These are phyloP conservation scores for Erpobdella octoculata DNA, from an alignment of 2,888 invertebrate species.

Conservation along the genomic window DNA sequence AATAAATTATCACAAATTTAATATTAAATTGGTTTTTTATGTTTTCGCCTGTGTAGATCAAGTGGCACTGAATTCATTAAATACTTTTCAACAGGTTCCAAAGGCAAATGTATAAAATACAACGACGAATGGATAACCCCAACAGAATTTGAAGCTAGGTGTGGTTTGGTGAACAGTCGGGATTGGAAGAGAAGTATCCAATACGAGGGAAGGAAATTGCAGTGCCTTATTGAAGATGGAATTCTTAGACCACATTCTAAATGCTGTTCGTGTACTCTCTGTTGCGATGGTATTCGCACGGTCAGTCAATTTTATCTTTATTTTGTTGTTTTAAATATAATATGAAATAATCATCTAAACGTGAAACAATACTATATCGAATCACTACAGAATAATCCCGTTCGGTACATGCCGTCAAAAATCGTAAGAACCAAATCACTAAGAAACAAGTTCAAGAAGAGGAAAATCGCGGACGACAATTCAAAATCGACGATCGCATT, in stretches of 20 bases:
- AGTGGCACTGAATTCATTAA: not conserved
- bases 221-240: constrained; percentile 3
- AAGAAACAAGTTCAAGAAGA: no score
- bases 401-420: no score
- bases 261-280: not conserved
- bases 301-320: no score
- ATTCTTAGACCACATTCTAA: not conserved
- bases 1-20: not conserved
- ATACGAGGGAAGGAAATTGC: not conserved
- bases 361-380: no score
- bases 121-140: constrained; percentile 17
- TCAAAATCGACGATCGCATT: no score
- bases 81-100: not conserved
- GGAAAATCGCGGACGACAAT: no score
- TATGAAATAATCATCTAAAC: no score
- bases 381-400: no score
- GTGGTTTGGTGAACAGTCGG: not conserved
- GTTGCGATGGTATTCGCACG: not conserved
- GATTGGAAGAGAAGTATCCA: constrained; percentile 8
- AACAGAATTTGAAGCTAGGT: not conserved
- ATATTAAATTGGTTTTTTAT: not conserved
- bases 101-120: constrained; percentile 7
- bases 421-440: no score
- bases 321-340: no score
- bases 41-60: not conserved